Base-by-base conservation (phyloP, 2,888 invertebrate genomes). In the Zonitis immaculata region DNA sequence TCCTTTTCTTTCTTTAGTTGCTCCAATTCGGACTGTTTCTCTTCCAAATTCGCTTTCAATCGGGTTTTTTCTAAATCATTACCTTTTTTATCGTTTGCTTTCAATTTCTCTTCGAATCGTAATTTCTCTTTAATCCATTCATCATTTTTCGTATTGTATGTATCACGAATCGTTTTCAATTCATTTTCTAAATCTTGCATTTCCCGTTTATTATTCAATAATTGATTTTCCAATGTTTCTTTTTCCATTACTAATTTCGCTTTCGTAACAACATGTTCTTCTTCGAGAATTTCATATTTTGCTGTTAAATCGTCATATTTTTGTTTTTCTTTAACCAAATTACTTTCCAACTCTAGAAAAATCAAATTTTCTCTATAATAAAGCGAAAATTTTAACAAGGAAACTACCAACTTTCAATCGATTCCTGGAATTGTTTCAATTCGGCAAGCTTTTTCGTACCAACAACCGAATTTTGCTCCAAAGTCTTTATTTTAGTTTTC, bases 211-310 rank as follows among this genome's bases (percentile, higher is more conserved):
- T 83, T 75, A 51, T 81, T 81, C 45, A 76, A 70, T 44, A 86
- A 70, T 75, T 86, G 84, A 60, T 81, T 82, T 73, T 88, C 86
- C 11, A 91, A 78, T 64, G 85, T 83, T 76, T 91, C 88, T 68
- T 90, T 93, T 71, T 93, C 90, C 51, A 86, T 87, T 4, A 88
- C 88, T 3, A 91, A 77, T 70, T 89, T 85, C 6, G 90, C 87
- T 75, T 91, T 91, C 56, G 88, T 87, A 0, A 89, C 83, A 0
- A 91, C 88, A 62, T 90, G 89, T 67, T 92, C 91, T 71, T 92
- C 91, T 70, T 89, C 88, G 30, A 94, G 75, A 56, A 87, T 81
- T 73, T 91, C 92, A 75, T 91, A 91, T 73, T 89, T 91, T 14
- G 83, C 81, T 26, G 89, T 91, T 49, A 94, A 77, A 64, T 90